Conservation (phyloP, 2,888 invertebrate genomes). For the Syrista parreyssii region DNA sequence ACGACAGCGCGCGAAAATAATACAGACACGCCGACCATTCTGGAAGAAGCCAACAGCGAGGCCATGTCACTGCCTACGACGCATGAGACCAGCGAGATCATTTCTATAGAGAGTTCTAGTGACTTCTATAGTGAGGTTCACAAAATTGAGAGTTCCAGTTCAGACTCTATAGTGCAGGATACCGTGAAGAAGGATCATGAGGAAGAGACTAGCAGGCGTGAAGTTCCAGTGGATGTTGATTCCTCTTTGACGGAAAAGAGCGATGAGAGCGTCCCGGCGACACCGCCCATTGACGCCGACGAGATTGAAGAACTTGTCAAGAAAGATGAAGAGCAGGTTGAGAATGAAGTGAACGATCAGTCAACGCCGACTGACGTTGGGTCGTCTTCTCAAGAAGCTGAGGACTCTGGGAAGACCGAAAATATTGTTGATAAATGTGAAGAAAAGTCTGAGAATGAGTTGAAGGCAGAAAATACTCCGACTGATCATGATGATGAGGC, state of each 20-base stretch:
- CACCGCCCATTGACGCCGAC: conserved; percentile 27
- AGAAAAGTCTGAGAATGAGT: conserved; percentile 2
- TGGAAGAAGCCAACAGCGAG: conserved; percentile 56
- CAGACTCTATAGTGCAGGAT: conserved; percentile 41
- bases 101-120: conserved; percentile 69
- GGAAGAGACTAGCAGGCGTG: conserved; percentile 18
- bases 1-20: conserved; percentile 43
- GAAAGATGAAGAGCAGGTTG: conserved; percentile 15
- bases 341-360: conserved; percentile 22
- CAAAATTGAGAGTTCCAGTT: conserved; percentile 67
- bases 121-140: conserved; percentile 75
- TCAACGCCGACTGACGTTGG: conserved; percentile 13
- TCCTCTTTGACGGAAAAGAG: conserved; percentile 26
- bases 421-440: conserved; percentile 8
- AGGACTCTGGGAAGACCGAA: conserved; percentile 4
- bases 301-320: conserved; percentile 26
- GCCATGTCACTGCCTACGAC: conserved; percentile 52
- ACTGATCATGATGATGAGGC: conserved; percentile 5
- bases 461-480: not conserved
- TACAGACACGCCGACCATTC: conserved; percentile 56
- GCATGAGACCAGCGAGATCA: conserved; percentile 66
- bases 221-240: conserved; percentile 54
- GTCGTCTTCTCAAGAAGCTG: conserved; percentile 16
- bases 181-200: conserved; percentile 31
- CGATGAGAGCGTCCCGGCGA: conserved; percentile 19